Base-by-base conservation (phyloP, 2,113 vertebrate genomes). In the Saimiri boliviensis region DNA sequence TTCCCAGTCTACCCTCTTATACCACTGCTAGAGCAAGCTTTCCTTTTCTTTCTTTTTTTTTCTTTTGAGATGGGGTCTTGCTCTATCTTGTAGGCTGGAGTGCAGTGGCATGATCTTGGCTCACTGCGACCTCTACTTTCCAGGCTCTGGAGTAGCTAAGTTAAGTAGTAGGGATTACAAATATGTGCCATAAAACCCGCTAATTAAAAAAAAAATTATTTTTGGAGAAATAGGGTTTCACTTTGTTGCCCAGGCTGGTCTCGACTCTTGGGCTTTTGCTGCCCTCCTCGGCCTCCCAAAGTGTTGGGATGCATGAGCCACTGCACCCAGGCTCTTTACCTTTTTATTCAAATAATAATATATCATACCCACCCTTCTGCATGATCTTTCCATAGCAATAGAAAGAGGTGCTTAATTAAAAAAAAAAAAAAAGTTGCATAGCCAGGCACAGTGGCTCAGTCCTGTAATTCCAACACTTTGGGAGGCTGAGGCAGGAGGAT, bases 361-460 rank as follows among this genome's bases (percentile, higher is more conserved):
- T 40, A 23, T 9, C 21, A n/a, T 79, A 70, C 19, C 37, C 47
- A 74, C 40, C 35, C 63, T 37, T 58, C 30, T 32, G 56, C 42
- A 68, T 79, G 45, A 87, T 80, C 35, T 93, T 95, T 91, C 70
- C 52, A 60, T 30, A 37, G 42, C 37, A 66, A 90, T 45, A 70
- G 70, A 86, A 92, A 81, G 47, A 89, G 35, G 42, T 42, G 47
- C 71, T n/a, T 84, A 60, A 71, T 77, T 16, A 71, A 92, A 94
- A 93, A 93, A 92, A 94, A 96, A 93, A 63, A 63, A 63, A 63
- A 21, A 45, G 45, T 20, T 77, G n/a, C 92, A 79, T 37, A 40
- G n/a, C 54, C 27, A 12, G 25, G 60, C 25, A 1, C 60, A 63
- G 60, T 30, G 60, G 60, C 60, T 63, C 27, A 63, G 4, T 27